These are phyloP conservation scores for Wasmannia auropunctata DNA, from an alignment of 1,140 invertebrate species.

Conservation along the genomic window DNA sequence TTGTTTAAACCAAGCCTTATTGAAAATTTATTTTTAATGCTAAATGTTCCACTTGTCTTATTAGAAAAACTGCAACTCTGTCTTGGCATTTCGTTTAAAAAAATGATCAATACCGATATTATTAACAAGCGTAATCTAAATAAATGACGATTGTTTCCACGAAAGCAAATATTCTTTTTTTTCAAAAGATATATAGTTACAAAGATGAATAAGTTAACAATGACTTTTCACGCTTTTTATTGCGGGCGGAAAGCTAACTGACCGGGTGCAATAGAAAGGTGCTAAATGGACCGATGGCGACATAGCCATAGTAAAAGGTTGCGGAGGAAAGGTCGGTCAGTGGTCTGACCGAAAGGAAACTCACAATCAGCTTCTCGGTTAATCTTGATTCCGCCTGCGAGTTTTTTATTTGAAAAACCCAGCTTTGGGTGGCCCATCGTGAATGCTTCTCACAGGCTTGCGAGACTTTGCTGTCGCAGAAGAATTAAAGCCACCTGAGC, in stretches of 20 bases:
- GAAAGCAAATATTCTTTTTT: background rate
- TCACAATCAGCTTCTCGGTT: conserved; percentile 63
- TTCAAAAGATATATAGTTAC: conserved; percentile 7
- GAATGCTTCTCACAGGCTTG: background rate
- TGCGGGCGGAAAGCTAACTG: conserved; percentile 52
- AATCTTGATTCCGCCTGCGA: conserved; percentile 63
- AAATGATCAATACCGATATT: too few species aligned
- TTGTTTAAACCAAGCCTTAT: too few species aligned
- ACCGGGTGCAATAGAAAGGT: conserved; percentile 58
- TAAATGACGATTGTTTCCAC: too few species aligned
- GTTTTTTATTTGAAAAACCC: conserved; percentile 32
- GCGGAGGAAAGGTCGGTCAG: conserved; percentile 48
- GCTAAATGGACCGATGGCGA: conserved; percentile 57
- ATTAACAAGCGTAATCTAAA: too few species aligned
- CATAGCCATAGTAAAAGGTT: conserved; percentile 24
- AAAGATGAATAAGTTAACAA: background rate
- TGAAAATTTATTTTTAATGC: too few species aligned
- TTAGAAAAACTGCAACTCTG: too few species aligned
- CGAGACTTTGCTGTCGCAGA: background rate
- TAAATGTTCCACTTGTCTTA: too few species aligned
- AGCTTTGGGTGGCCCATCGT: background rate
- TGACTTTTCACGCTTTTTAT: conserved; percentile 22
- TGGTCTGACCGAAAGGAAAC: conserved; percentile 55
- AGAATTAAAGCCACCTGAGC: conserved; percentile 45
- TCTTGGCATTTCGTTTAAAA: too few species aligned